Evolutionary conservation across 2,113 vertebrate genomes (phyloP).

Genomic region (Silurus meridionalis): DNA sequence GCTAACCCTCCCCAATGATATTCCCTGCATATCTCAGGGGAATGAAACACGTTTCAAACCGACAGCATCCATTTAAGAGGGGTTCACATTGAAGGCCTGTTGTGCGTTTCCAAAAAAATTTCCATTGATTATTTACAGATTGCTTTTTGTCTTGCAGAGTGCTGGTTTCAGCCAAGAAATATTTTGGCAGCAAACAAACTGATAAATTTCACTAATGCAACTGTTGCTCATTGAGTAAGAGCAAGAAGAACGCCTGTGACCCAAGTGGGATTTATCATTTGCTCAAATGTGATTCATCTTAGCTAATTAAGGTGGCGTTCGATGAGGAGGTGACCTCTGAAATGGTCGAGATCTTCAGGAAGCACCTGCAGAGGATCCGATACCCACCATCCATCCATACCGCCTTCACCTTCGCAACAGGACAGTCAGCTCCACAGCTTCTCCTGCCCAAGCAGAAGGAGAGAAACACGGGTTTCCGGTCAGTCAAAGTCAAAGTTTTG

Average conservation of each 20-base stretch:
- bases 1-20: constrained; percentile 18
- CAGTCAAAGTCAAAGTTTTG: constrained; percentile 57
- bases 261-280: background rate
- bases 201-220: constrained; percentile 3
- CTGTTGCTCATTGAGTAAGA: background rate
- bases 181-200: constrained; percentile 13
- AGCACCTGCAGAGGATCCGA: constrained; percentile 92
- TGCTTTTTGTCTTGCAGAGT: background rate
- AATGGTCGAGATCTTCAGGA: constrained; percentile 95
- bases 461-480: constrained; percentile 97
- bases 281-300: constrained; percentile 24
- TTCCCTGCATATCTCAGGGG: constrained; percentile 18
- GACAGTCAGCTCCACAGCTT: constrained; percentile 86
- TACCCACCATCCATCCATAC: constrained; percentile 94
- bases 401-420: constrained; percentile 92
- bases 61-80: constrained; percentile 20
- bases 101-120: constrained; percentile 3
- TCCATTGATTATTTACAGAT: constrained; percentile 44
- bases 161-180: constrained; percentile 1
- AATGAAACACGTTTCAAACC: background rate
- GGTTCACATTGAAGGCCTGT: constrained; percentile 19
- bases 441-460: constrained; percentile 96
- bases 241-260: background rate
- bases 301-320: constrained; percentile 97
- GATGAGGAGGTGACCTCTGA: constrained; percentile 96